Conservation (phyloP, 2,797 vertebrate species). For the Falco naumanni region DNA sequence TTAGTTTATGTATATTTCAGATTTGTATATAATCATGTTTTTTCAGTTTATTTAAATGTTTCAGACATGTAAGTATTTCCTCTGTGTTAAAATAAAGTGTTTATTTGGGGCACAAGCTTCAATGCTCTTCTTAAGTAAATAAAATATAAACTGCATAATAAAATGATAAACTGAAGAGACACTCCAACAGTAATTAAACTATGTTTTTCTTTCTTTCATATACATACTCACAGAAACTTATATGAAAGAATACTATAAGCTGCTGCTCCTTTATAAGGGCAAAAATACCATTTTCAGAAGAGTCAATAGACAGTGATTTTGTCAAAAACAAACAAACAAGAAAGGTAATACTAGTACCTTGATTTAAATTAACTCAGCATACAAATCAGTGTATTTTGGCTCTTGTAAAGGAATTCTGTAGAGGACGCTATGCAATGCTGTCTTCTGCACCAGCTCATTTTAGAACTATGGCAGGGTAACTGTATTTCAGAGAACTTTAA, state of each 20-base stretch:
- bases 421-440: neutral
- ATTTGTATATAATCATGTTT: neutral
- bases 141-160: constrained; percentile 8
- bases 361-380: neutral
- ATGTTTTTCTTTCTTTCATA: neutral
- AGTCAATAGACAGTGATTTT: neutral
- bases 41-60: constrained; percentile 37
- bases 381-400: neutral
- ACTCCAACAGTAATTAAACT: neutral
- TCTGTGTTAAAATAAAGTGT: neutral
- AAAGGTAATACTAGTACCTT: neutral
- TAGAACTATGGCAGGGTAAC: neutral
- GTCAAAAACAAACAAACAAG: neutral
- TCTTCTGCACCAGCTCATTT: neutral
- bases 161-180: neutral
- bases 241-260: neutral
- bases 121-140: neutral
- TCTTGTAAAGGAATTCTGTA: neutral
- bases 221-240: neutral
- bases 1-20: neutral
- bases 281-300: neutral
- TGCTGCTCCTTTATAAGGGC: neutral
- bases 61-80: neutral
- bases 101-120: neutral
- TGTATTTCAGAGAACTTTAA: neutral